Base-by-base conservation (phyloP, 2,797 vertebrate species). In the Pampus argenteus region DNA sequence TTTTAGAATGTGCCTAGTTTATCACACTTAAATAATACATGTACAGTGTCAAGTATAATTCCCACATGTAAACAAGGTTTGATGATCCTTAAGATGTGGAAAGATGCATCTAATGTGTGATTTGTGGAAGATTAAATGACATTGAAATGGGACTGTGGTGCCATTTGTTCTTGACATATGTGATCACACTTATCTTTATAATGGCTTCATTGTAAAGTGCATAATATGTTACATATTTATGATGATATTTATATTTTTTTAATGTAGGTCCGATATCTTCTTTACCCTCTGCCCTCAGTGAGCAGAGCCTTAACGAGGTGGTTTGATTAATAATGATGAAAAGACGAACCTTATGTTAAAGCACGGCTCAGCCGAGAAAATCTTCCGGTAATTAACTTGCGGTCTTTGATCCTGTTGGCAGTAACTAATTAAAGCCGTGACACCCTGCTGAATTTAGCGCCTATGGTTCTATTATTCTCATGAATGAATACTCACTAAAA, bases 1-100 rank as follows among this genome's bases (percentile, higher is more conserved):
- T 62, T 79, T 78, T 86, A 85, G 76, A 79, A 83, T 65, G 47
- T 85, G 81, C 75, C 74, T 78, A 71, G 77, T 69, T 84, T 25
- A 61, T 87, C 56, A 63, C 58, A 82, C 62, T 56, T 59, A 26
- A 80, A 57, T 71, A 75, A 76, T 71, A 79, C 23, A 76, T 87
- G 79, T 86, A 71, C 64, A 54, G 76, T 85, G 71, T 87, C 69
- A 62, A 85, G 49, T 71, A 20, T 79, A 59, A 71, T 71, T 83
- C 72, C 48, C 38, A 58, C 83, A 56, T 81, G 22, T 68, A 48
- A 74, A 52, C 58, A 48, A 69, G 74, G 44, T 62, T 51, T 74
- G 49, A 78, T 55, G 78, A 73, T 75, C 25, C 1, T 34, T 78
- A 50, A 61, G 57, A 51, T 66, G 28, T 78, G 72, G 51, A 58